Conservation (phyloP, 1,140 invertebrate species). For the Drosophila obscura region DNA sequence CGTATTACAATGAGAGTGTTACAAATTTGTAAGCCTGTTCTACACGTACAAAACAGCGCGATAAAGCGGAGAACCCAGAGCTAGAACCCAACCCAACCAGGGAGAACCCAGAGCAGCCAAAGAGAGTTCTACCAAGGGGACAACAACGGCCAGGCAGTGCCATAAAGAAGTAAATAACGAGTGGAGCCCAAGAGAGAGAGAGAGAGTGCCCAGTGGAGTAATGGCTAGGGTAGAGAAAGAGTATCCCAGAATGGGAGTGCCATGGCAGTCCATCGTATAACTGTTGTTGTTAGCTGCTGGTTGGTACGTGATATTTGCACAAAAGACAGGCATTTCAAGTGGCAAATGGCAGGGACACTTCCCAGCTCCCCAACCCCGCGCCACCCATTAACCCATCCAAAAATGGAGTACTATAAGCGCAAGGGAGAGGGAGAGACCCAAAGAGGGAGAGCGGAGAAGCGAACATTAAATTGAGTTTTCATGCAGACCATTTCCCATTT, state of each 20-base stretch:
- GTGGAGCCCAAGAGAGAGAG: neutral
- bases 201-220: neutral
- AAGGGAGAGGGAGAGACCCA: constrained; percentile 4
- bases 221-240: neutral
- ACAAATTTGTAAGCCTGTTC: constrained; percentile 58
- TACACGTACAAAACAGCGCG: constrained; percentile 25
- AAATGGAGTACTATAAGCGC: neutral
- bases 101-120: neutral
- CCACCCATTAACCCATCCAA: neutral
- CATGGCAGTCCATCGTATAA: constrained; percentile 4
- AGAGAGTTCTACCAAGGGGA: neutral
- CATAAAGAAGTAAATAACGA: neutral
- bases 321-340: constrained; percentile 61
- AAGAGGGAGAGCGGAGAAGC: neutral
- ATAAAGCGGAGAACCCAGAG: constrained; percentile 3
- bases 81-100: too few relatives aligned
- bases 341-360: constrained; percentile 41
- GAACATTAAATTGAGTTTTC: constrained; percentile 51
- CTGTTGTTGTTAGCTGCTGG: constrained; percentile 25
- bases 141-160: too few relatives aligned
- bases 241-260: constrained; percentile 19
- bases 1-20: constrained; percentile 67
- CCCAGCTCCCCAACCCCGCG: neutral
- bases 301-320: constrained; percentile 64
- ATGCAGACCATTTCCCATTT: constrained; percentile 47